Evolutionary conservation across 2,113 vertebrate species (phyloP).

Genomic region (Amblyornis subalaris): DNA sequence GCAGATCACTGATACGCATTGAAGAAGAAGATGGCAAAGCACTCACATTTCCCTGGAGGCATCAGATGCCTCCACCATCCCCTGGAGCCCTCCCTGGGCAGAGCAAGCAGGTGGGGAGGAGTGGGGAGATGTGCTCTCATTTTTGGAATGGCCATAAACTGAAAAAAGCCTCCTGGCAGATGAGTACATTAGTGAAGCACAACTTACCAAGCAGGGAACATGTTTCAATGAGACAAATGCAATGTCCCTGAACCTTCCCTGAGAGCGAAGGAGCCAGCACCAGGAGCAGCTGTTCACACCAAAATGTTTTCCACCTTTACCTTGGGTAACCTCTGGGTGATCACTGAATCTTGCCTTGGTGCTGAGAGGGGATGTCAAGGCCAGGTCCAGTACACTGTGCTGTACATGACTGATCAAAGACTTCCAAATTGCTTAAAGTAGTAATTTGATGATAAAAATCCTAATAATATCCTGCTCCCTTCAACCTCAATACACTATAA

Average conservation of each 20-base stretch:
- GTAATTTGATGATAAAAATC: slow-evolving; percentile 53
- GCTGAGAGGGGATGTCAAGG: neutral
- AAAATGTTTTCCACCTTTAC: slow-evolving; percentile 19
- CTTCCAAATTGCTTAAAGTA: slow-evolving; percentile 43
- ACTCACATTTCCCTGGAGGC: neutral
- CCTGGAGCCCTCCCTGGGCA: neutral
- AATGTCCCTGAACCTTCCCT: neutral
- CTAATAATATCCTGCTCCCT: slow-evolving; percentile 49
- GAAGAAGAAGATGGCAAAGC: neutral
- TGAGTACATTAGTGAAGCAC: slow-evolving; percentile 14
- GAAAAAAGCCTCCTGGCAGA: slow-evolving; percentile 5
- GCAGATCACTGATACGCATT: neutral
- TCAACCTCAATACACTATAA: slow-evolving; percentile 26
- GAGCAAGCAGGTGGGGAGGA: neutral
- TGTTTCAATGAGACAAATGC: slow-evolving; percentile 15
- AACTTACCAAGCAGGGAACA: neutral
- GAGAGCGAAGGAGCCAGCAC: neutral
- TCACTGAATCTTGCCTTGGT: neutral
- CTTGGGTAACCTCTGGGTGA: slow-evolving; percentile 9
- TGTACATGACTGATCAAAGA: slow-evolving; percentile 43
- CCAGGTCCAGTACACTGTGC: slow-evolving; percentile 7
- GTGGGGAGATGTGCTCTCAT: neutral
- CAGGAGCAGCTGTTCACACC: slow-evolving; percentile 22
- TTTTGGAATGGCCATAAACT: neutral
- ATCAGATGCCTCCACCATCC: neutral